A percentile compares a stretch with the other conserved stretches of the same genome.
Evolutionary conservation across 2,113 vertebrate species (phyloP).

Genomic region (Misgurnus anguillicaudatus): DNA sequence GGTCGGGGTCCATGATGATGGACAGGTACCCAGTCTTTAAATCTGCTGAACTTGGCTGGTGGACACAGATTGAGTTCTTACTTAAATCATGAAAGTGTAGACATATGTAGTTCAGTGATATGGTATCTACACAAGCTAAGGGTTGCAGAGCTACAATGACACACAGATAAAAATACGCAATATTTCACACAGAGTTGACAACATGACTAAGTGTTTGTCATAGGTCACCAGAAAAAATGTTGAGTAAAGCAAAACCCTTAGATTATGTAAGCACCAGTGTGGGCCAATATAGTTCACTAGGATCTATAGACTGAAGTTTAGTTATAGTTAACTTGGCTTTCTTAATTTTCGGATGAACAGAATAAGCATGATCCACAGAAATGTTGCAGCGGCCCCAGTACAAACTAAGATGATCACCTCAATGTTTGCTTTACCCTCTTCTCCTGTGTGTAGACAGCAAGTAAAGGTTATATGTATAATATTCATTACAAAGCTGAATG

Average conservation of each 20-base stretch:
- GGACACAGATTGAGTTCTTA: background rate
- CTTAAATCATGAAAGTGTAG: background rate
- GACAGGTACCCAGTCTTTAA: slow-evolving; percentile 91
- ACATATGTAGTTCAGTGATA: background rate
- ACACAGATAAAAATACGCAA: background rate
- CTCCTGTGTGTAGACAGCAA: slow-evolving; percentile 70
- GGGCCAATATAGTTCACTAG: no score
- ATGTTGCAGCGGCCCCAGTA: slow-evolving; percentile 86
- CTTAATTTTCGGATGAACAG: slow-evolving; percentile 89
- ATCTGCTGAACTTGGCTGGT: slow-evolving; percentile 77
- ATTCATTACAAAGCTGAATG: background rate
- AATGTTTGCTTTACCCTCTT: slow-evolving; percentile 85
- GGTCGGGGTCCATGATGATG: slow-evolving; percentile 93
- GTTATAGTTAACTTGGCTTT: slow-evolving; percentile 75
- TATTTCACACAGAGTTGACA: background rate
- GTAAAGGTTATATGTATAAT: background rate
- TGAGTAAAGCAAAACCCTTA: background rate
- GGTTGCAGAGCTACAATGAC: background rate
- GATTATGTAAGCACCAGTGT: background rate
- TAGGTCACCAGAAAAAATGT: background rate
- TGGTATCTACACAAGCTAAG: background rate
- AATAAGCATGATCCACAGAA: slow-evolving; percentile 93
- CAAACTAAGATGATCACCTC: slow-evolving; percentile 92
- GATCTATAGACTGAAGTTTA: no score
- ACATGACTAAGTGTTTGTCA: background rate